Evolutionary conservation across 2,888 invertebrate species (phyloP), one percentile per base, ranked within the genome.

Genomic region (Anodontia alba): DNA sequence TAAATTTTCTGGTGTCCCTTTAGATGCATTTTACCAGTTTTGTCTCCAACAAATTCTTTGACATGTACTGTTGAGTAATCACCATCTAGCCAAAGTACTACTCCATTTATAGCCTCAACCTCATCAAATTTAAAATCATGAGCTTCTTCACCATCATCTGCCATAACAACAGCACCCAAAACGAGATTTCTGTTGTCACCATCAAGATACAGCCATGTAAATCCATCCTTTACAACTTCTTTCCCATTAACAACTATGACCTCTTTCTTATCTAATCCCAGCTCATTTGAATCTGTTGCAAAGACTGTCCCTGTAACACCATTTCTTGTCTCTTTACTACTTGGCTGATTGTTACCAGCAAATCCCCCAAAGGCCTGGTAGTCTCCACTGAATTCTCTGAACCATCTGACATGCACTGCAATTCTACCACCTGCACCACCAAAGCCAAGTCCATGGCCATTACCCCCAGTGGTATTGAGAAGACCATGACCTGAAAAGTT

Each of bases 401-500:
- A 83, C 87, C 90, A 88, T 20, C 76, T 43, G 3, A 89, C 87
- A 62, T 90, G 88, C 8, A 90, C 83, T 10, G 88, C 88, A 62
- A 90, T 87, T 57, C 91, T 82, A 2, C 91, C 91, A 17, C 90
- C 91, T 20, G 89, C 75, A 12, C 90, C 91, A n/a, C 90, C 91
- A 82, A 84, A 86, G 0, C 90, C 90, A 26, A 54, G 54, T 0
- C 78, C 83, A 29, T 69, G 17, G 10, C 89, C 90, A 26, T 73
- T 31, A 0, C 91, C 91, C n/a, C 91, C 91, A 12, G 88, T 84
- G 1, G 81, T 81, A 0, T 84, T 84, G 26, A 90, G 68, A 31
- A 83, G 31, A 12, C 91, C 91, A 78, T 91, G 91, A 31, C 91
- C 91, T 3, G 90, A 91, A 81, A 91, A 90, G 78, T 88, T 88